phyloP scores from a whole-genome alignment of 2,888 invertebrate genomes.

The Augiades crinisus region DNA sequence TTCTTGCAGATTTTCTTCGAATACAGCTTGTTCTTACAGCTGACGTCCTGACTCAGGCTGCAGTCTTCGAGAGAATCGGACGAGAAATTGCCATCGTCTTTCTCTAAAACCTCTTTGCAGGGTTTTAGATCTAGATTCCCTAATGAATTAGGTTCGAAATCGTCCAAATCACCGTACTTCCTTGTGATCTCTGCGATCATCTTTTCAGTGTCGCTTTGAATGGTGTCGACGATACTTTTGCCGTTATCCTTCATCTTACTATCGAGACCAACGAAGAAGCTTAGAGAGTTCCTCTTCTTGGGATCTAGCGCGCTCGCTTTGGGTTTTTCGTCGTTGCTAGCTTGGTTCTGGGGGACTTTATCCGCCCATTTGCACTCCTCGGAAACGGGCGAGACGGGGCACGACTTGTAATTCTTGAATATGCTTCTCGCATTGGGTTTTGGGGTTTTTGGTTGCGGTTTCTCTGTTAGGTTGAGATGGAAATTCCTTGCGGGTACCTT shows the following conservation, averaged over 20 bases:
- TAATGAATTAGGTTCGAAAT: slow-evolving; percentile 56
- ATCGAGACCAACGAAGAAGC: slow-evolving; percentile 85
- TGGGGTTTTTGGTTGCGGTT: slow-evolving; percentile 53
- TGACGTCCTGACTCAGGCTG: slow-evolving; percentile 79
- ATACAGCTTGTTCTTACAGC: slow-evolving; percentile 73
- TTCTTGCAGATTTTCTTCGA: slow-evolving; percentile 79
- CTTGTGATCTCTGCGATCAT: slow-evolving; percentile 85
- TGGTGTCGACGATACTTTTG: slow-evolving; percentile 82
- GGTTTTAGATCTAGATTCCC: slow-evolving; percentile 65
- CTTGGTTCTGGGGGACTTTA: slow-evolving; percentile 55
- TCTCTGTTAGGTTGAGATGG: slow-evolving; percentile 62
- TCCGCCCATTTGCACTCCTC: slow-evolving; percentile 87
- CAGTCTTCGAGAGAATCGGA: slow-evolving; percentile 90
- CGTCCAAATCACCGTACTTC: slow-evolving; percentile 83
- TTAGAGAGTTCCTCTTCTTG: slow-evolving; percentile 82
- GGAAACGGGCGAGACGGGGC: slow-evolving; percentile 91
- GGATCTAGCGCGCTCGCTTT: slow-evolving; percentile 67
- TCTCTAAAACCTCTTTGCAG: slow-evolving; percentile 57
- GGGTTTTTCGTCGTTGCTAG: slow-evolving; percentile 36
- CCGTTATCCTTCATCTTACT: slow-evolving; percentile 55
- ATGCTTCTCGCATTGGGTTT: slow-evolving; percentile 77
- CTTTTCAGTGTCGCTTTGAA: slow-evolving; percentile 83
- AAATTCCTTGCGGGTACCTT: slow-evolving; percentile 65
- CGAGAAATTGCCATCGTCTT: slow-evolving; percentile 87
- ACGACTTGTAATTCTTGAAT: slow-evolving; percentile 86